Evolutionary conservation across 2,888 invertebrate species (phyloP).

Genomic region (Tetrapedia diversipes): DNA sequence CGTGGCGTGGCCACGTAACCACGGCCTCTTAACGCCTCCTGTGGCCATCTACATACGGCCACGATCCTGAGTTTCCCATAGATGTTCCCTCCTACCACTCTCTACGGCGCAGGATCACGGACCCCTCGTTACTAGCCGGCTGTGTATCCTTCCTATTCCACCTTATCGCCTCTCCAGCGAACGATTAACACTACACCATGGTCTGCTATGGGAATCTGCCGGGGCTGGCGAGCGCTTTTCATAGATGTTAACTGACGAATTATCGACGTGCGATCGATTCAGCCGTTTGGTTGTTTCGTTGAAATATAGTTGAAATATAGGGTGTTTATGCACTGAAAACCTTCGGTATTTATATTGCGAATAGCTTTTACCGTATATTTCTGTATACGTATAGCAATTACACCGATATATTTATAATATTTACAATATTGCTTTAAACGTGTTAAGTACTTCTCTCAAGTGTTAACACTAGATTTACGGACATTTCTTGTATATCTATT

Average conservation of each 20-base stretch:
- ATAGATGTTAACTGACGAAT: conserved; percentile 41
- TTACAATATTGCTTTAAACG: too few species aligned
- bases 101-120: conserved; percentile 61
- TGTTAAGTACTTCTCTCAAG: too few species aligned
- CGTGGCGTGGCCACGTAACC: conserved; percentile 70
- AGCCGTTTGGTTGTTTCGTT: background rate
- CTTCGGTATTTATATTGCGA: too few species aligned
- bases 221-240: conserved; percentile 28
- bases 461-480: too few species aligned
- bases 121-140: conserved; percentile 65
- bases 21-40: conserved; percentile 73
- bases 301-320: too few species aligned
- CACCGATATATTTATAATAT: too few species aligned
- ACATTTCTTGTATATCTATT: too few species aligned
- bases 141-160: conserved; percentile 66
- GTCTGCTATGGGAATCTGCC: conserved; percentile 54
- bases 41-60: conserved; percentile 77
- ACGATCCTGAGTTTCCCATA: conserved; percentile 77
- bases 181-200: conserved; percentile 61
- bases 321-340: too few species aligned
- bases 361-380: too few species aligned
- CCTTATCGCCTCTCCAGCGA: conserved; percentile 60
- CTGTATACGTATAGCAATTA: too few species aligned
- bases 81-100: conserved; percentile 63
- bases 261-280: conserved; percentile 7